Base-by-base conservation (phyloP, 2,888 invertebrate genomes). In the Trissolcus brochymenae region DNA sequence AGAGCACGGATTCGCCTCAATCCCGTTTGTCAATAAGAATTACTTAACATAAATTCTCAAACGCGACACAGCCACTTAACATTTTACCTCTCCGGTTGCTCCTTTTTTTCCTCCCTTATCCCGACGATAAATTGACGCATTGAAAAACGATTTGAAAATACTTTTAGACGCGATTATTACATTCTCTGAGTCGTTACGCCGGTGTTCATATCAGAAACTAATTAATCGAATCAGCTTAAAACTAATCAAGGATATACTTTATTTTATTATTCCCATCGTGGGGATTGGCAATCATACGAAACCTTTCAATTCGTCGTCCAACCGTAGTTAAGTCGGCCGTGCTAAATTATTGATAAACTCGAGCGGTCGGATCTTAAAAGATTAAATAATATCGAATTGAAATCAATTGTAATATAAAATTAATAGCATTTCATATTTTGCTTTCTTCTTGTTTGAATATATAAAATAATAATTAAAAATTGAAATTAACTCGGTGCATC, bases 21-120 rank as follows among this genome's bases (percentile, higher is more conserved):
- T 59, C 14, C 53, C 46, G 49, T 72, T 72, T 72, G 64, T 65
- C 64, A 72, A 57, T 29, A 40, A 17, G 62, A 57, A 56, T 51
- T 41, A 50, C 41, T 61, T 70, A 50, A 55, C 56, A 57, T 51
- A 49, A 55, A 49, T 70, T 60, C 14, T 49, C 21, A 21, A 55
- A 70, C 35, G 46, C 25, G 64, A 41, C 49, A 29, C 41, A 53
- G 41, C 19, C 40, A 49, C 7, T 35, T 35, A 35, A 35, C 35
- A 35, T 35, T 35, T 35, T 35, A 35, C 35, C 35, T 35, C 35
- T 35, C 35, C 11, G 35, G 9, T 19, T 16, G 50, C 4, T 16
- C 16, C 1, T 35, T 35, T 35, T 35, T 35, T 35, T 35, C 11
- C 11, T 11, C 35, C 11, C 1, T 35, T 35, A 35, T 35, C 35